Evolutionary conservation across 2,888 invertebrate genomes (phyloP), one percentile per base, ranked within the genome.

Genomic region (Dynastes grantii): DNA sequence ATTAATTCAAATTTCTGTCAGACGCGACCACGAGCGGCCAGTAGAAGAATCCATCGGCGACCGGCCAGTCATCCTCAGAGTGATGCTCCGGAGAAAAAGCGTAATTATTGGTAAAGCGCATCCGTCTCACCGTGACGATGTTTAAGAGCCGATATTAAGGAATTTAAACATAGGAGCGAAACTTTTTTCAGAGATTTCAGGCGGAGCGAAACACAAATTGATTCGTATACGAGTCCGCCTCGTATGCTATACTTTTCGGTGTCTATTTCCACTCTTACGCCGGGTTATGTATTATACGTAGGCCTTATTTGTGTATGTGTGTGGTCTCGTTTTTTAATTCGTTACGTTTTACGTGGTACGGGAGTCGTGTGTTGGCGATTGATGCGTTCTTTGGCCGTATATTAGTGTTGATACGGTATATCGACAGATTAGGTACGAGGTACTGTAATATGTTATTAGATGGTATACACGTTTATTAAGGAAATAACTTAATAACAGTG

Each of bases 1-100:
- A 77, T 77, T 77, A 77, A 77, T 77, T 77, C 77, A 63, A 71
- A 77, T 77, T 71, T 77, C 77, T 71, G 77, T 77, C 77, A 77
- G 77, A 73, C 58, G 73, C 73, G 45, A 8, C 68, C 68, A 45
- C 45, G 45, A 45, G 45, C 45, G 45, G 11, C 45, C 45, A 8
- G 32, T 37, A 37, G 68, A 22, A 58, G 40, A 67, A 67, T 45
- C 13, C 45, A 27, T 29, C 9, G 32, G 73, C 73, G 37, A 51
- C 58, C 37, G 32, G 37, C 58, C n/a, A n/a, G 37, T 40, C 58
- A 37, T 51, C 67, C 9, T 16, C 76, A 37, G 53, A 16, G 67
- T 68, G 37, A 37, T 37, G 55, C 55, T 37, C 55, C 55, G 16
- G 37, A 58, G 58, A 70, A 55, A 77, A 64, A 70, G 61, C 29